Conservation (phyloP, 2,113 vertebrate species). For the Ahaetulla prasina region DNA sequence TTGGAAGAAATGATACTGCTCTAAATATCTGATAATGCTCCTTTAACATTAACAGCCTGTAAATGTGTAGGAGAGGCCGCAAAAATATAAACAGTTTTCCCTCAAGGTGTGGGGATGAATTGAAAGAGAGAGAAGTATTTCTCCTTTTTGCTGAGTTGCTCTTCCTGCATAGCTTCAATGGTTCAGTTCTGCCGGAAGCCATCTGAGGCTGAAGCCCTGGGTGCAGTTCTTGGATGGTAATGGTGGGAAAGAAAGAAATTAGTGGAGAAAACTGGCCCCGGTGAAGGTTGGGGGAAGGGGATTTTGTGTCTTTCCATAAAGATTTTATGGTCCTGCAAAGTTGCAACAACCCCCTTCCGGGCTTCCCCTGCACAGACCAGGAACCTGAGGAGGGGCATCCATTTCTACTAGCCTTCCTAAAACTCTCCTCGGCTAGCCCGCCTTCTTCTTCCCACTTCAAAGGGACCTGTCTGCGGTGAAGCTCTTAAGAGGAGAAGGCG, state of each 20-base stretch:
- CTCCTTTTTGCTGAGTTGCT: background rate
- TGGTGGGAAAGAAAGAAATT: background rate
- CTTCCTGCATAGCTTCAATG: background rate
- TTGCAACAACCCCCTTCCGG: background rate
- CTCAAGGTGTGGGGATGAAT: background rate
- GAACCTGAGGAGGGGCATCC: background rate
- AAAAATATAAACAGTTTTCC: slow-evolving; percentile 23
- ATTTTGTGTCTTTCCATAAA: slow-evolving; percentile 25
- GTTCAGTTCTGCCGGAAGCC: background rate
- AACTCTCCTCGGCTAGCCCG: slow-evolving; percentile 19
- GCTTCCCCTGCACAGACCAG: slow-evolving; percentile 15
- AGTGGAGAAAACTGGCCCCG: background rate
- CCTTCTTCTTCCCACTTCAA: background rate
- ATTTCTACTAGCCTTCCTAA: background rate
- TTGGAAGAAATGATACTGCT: slow-evolving; percentile 48
- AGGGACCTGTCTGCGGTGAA: slow-evolving; percentile 24
- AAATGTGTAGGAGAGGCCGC: slow-evolving; percentile 5
- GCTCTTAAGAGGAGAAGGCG: slow-evolving; percentile 24
- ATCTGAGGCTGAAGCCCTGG: background rate
- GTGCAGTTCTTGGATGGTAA: background rate
- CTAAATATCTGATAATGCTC: slow-evolving; percentile 57
- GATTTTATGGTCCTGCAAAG: slow-evolving; percentile 26
- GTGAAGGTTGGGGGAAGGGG: background rate
- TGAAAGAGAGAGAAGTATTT: background rate
- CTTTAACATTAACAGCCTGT: slow-evolving; percentile 54